Percentiles rank a stretch among this genome's conserved stretches.
Evolutionary conservation across 2,113 vertebrate species (phyloP).

Genomic region (Urocolius indicus): DNA sequence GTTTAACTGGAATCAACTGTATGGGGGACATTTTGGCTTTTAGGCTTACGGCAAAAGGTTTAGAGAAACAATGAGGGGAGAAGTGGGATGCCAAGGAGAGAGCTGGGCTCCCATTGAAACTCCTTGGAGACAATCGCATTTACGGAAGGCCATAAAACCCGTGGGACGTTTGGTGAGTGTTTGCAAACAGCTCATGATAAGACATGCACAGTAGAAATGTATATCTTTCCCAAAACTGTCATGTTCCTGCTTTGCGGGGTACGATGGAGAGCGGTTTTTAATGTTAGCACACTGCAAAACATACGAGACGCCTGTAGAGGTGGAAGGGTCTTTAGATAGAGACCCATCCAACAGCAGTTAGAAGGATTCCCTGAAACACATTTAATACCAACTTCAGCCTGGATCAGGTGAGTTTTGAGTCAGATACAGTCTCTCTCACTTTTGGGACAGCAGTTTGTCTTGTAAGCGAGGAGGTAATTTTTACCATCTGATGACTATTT

Average conservation of each 20-base stretch:
- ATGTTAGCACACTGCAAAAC: neutral
- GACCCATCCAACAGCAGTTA: neutral
- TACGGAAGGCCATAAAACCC: neutral
- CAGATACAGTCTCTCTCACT: neutral
- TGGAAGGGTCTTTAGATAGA: neutral
- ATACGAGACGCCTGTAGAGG: neutral
- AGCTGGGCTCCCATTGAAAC: neutral
- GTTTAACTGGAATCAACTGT: neutral
- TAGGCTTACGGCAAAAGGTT: neutral
- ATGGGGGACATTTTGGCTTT: neutral
- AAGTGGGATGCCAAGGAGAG: neutral
- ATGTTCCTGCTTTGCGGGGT: neutral
- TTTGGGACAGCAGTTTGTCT: neutral
- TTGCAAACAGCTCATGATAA: neutral
- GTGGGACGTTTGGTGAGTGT: rapidly evolving
- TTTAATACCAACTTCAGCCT: neutral
- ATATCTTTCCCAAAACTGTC: neutral
- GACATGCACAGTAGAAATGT: neutral
- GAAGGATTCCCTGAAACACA: neutral
- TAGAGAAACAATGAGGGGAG: neutral
- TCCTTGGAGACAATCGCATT: neutral
- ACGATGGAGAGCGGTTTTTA: neutral
- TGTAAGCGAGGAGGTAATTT: constrained; percentile 49
- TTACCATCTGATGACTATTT: constrained; percentile 55
- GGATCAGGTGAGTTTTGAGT: neutral